Evolutionary conservation across 92 coral and sea anemone genomes (phyloP).

Genomic region (Meandrina meandrites): DNA sequence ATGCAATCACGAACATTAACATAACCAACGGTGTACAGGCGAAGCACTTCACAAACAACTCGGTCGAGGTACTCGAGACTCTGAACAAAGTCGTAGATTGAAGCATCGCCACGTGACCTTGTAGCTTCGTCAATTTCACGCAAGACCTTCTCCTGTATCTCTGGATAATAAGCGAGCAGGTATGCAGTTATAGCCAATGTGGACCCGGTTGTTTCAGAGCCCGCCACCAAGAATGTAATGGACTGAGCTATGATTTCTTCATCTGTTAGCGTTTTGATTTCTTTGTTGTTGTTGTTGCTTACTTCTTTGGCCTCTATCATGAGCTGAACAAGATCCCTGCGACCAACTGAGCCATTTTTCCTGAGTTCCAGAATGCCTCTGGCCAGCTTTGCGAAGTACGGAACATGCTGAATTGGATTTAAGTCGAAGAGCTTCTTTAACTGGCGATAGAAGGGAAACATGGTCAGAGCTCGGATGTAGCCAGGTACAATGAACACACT

Average conservation of each 20-base stretch:
- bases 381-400: conserved; percentile 62
- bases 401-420: conserved; percentile 32
- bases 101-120: conserved; percentile 26
- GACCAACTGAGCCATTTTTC: conserved; percentile 38
- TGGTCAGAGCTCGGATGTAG: conserved; percentile 47
- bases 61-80: conserved; percentile 79
- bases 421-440: conserved; percentile 43
- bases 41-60: conserved; percentile 72
- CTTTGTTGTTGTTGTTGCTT: conserved; percentile 30
- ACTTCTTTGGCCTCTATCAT: conserved; percentile 70
- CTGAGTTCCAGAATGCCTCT: conserved; percentile 51
- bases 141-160: conserved; percentile 63
- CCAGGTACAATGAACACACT: conserved; percentile 45
- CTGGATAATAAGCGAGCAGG: conserved; percentile 65
- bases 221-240: conserved; percentile 69
- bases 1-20: conserved; percentile 72
- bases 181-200: conserved; percentile 65
- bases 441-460: conserved; percentile 65
- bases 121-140: conserved; percentile 64
- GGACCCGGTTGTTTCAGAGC: conserved; percentile 75
- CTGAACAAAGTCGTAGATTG: conserved; percentile 59
- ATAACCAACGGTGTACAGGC: conserved; percentile 68
- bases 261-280: conserved; percentile 48
- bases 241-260: conserved; percentile 81
- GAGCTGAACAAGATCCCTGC: conserved; percentile 73